Percentiles rank a stretch among this genome's conserved stretches.
Evolutionary conservation across 2,888 invertebrate genomes (phyloP).

Genomic region (Catocala nupta): DNA sequence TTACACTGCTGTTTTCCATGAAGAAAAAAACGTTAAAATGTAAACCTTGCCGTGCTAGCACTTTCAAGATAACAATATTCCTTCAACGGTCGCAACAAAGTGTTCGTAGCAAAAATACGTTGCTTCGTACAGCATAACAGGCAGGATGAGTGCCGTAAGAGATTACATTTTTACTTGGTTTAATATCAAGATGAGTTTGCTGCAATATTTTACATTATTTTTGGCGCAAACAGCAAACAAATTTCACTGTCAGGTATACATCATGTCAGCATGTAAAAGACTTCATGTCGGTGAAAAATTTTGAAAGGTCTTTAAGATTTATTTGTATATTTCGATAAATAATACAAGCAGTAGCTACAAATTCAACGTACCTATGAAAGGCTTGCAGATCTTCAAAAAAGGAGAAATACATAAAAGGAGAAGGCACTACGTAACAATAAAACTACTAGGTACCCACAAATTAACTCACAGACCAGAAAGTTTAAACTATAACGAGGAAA

Average conservation of each 20-base stretch:
- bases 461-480: neutral
- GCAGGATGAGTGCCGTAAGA: constrained; percentile 24
- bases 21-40: no score
- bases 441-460: neutral
- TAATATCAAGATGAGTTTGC: constrained; percentile 35
- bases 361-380: no score
- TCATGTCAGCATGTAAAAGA: neutral
- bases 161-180: constrained; percentile 45
- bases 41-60: neutral
- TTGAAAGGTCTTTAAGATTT: neutral
- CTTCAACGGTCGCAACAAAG: constrained; percentile 27
- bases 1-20: no score
- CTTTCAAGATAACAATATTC: constrained; percentile 32
- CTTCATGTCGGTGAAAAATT: neutral
- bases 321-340: neutral
- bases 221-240: constrained; percentile 21
- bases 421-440: neutral
- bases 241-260: neutral
- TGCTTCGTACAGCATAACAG: constrained; percentile 15
- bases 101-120: constrained; percentile 23
- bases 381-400: no score
- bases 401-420: no score
- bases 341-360: neutral
- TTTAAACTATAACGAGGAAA: constrained; percentile 17
- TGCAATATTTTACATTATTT: constrained; percentile 25